phyloP scores from a whole-genome alignment of 1,140 invertebrate genomes.

The Manduca sexta region DNA sequence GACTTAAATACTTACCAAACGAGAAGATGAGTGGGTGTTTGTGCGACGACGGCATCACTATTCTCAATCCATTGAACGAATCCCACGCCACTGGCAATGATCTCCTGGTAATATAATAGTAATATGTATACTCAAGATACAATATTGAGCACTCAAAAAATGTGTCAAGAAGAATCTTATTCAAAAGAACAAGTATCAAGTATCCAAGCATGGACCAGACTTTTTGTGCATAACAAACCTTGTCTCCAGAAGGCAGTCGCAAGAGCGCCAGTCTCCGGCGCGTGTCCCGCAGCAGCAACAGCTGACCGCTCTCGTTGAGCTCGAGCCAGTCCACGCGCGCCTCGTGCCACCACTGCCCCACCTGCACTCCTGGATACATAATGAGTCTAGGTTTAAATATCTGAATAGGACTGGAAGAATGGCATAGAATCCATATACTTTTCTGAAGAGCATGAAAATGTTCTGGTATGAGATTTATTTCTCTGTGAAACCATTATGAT shows the following conservation, averaged over 20 bases:
- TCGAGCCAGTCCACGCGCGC: conserved; percentile 98
- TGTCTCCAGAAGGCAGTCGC: conserved; percentile 47
- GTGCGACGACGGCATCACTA: conserved; percentile 98
- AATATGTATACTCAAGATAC: too few relatives aligned
- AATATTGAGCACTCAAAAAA: too few relatives aligned
- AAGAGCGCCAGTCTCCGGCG: conserved; percentile 75
- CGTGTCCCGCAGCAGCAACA: conserved; percentile 90
- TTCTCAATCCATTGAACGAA: conserved; percentile 94
- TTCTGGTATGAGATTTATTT: too few relatives aligned
- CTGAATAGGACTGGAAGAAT: too few relatives aligned
- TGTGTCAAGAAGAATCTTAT: too few relatives aligned
- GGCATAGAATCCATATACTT: too few relatives aligned
- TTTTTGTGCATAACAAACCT: conserved; percentile 41
- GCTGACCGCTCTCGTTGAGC: conserved; percentile 93
- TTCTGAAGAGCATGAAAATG: too few relatives aligned
- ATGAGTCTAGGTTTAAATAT: not conserved
- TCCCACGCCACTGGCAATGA: conserved; percentile 78
- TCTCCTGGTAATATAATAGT: too few relatives aligned
- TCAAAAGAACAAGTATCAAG: too few relatives aligned
- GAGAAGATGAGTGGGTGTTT: conserved; percentile 89
- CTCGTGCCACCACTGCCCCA: conserved; percentile 91
- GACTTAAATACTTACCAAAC: conserved; percentile 89
- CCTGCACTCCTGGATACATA: conserved; percentile 65
- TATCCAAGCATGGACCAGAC: too few relatives aligned
- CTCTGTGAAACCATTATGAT: too few relatives aligned